These are phyloP conservation scores for Synanceia verrucosa DNA, from an alignment of 2,797 vertebrate genomes.

Conservation along the genomic window DNA sequence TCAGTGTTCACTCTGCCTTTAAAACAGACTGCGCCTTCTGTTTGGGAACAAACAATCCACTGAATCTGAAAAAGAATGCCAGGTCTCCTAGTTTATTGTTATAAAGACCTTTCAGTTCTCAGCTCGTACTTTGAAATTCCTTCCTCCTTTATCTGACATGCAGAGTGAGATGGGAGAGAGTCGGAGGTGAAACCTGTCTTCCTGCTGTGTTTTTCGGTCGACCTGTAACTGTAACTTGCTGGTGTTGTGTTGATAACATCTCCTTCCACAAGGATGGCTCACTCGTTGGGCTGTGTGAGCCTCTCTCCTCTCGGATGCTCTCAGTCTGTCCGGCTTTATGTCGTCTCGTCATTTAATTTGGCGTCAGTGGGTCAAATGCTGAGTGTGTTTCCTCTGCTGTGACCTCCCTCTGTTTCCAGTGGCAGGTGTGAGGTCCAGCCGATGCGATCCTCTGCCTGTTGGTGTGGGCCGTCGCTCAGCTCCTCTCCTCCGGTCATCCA, in stretches of 20 bases:
- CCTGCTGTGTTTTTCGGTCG: conserved; percentile 25
- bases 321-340: conserved; percentile 18
- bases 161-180: conserved; percentile 9
- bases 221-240: conserved; percentile 4
- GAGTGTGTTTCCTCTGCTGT: conserved; percentile 12
- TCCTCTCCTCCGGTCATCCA: conserved; percentile 78
- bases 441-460: conserved; percentile 74
- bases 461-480: conserved; percentile 78
- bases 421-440: conserved; percentile 66
- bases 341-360: not conserved
- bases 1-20: not conserved
- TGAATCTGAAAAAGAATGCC: not conserved
- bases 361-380: not conserved
- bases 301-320: not conserved
- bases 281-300: not conserved
- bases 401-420: conserved; percentile 39
- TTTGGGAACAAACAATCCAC: not conserved
- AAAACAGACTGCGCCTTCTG: not conserved
- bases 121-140: not conserved
- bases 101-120: not conserved
- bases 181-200: conserved; percentile 20
- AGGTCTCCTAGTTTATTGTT: too few relatives aligned
- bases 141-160: not conserved
- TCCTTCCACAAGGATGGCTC: conserved; percentile 13
- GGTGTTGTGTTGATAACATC: conserved; percentile 22